Percentiles rank a stretch among this genome's conserved stretches.
Evolutionary conservation across 2,888 invertebrate genomes (phyloP).

Genomic region (Andrena marginata): DNA sequence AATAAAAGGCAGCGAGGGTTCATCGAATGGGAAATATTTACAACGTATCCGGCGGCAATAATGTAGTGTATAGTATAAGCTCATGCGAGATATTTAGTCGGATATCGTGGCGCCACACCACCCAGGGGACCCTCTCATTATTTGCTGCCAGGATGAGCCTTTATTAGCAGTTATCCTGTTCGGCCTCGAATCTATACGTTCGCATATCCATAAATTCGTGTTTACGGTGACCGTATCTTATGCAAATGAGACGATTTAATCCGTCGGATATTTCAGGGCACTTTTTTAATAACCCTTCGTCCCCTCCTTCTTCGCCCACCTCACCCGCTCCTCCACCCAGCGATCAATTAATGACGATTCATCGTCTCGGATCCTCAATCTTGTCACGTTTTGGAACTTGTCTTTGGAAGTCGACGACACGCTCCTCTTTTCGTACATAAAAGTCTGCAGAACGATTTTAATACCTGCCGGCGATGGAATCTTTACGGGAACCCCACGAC

Average conservation of each 20-base stretch:
- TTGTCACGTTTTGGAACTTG: slow-evolving; percentile 18
- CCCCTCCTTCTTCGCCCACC: slow-evolving; percentile 40
- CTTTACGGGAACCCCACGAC: not conserved
- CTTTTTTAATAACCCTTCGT: slow-evolving; percentile 80
- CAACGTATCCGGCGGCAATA: slow-evolving; percentile 75
- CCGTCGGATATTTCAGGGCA: slow-evolving; percentile 81
- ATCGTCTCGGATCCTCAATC: slow-evolving; percentile 52
- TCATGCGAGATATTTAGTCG: slow-evolving; percentile 79
- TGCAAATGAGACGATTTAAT: slow-evolving; percentile 85
- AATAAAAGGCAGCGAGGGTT: slow-evolving; percentile 28
- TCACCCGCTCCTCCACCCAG: slow-evolving; percentile 50
- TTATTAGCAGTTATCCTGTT: slow-evolving; percentile 84
- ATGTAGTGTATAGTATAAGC: slow-evolving; percentile 80
- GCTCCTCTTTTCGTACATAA: not conserved
- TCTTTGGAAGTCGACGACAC: not conserved
- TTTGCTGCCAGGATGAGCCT: slow-evolving; percentile 83
- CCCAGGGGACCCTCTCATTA: slow-evolving; percentile 83
- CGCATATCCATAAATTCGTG: slow-evolving; percentile 83
- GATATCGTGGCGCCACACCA: slow-evolving; percentile 82
- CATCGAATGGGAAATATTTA: slow-evolving; percentile 41
- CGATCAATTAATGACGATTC: slow-evolving; percentile 72
- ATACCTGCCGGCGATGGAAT: not conserved
- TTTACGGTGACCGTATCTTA: slow-evolving; percentile 84
- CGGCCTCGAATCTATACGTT: slow-evolving; percentile 84
- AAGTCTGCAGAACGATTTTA: not conserved